These are phyloP conservation scores for Sapajus apella DNA, from an alignment of 2,113 vertebrate species.

Conservation along the genomic window DNA sequence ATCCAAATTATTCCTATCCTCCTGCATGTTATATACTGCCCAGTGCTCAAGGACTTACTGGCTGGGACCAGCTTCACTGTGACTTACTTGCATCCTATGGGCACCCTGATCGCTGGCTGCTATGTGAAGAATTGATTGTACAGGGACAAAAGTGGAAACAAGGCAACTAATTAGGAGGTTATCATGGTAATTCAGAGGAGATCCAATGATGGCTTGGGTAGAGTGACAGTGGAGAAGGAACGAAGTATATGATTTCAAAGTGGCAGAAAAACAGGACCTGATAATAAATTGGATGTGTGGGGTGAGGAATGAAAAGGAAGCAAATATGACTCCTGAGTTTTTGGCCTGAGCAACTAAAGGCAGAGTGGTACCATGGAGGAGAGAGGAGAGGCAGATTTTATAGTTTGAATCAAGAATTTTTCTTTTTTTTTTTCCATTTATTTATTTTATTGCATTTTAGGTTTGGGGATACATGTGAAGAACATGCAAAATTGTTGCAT, in stretches of 20 bases:
- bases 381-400: not conserved
- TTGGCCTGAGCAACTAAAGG: not conserved
- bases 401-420: not conserved
- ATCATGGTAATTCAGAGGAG: not conserved
- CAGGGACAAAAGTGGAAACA: not conserved
- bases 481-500: no score
- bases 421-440: not conserved
- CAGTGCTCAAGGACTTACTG: not conserved
- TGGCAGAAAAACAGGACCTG: not conserved
- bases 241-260: conserved; percentile 5
- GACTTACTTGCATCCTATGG: not conserved
- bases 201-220: not conserved
- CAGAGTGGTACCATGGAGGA: not conserved
- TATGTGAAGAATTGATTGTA: not conserved
- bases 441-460: no score
- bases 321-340: not conserved
- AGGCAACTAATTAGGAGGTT: not conserved
- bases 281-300: not conserved
- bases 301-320: not conserved
- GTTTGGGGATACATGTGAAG: no score
- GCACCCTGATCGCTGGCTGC: not conserved
- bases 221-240: not conserved
- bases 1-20: not conserved
- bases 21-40: not conserved
- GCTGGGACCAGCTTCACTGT: not conserved